These are phyloP conservation scores for Druceiella hillmani DNA, from an alignment of 2,888 invertebrate genomes.

Conservation along the genomic window DNA sequence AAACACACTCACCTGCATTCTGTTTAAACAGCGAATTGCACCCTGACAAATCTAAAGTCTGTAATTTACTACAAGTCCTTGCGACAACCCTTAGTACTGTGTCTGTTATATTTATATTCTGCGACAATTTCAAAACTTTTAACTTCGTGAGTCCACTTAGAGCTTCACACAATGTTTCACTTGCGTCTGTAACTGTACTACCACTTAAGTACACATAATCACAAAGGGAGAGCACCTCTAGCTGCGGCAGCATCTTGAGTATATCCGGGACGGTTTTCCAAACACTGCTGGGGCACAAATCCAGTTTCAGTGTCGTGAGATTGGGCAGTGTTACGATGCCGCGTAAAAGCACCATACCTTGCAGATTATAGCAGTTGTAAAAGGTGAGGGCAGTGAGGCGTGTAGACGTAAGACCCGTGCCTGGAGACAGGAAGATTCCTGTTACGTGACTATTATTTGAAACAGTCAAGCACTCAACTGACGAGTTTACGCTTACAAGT, in stretches of 20 bases:
- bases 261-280: slow-evolving; percentile 41
- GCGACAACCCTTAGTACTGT: slow-evolving; percentile 46
- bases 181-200: slow-evolving; percentile 30
- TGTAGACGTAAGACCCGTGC: slow-evolving; percentile 32
- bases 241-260: slow-evolving; percentile 33
- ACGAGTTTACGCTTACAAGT: slow-evolving; percentile 36
- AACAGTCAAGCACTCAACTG: slow-evolving; percentile 35
- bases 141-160: slow-evolving; percentile 40
- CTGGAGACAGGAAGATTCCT: slow-evolving; percentile 39
- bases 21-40: slow-evolving; percentile 32
- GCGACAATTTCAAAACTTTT: slow-evolving; percentile 39
- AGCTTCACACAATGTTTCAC: slow-evolving; percentile 31
- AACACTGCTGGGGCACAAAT: slow-evolving; percentile 36
- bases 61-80: slow-evolving; percentile 40
- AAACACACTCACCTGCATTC: background rate
- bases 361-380: slow-evolving; percentile 43
- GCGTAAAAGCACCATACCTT: slow-evolving; percentile 37
- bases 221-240: slow-evolving; percentile 39
- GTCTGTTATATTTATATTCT: slow-evolving; percentile 47
- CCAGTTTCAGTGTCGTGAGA: slow-evolving; percentile 35
- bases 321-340: slow-evolving; percentile 34
- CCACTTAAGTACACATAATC: slow-evolving; percentile 30
- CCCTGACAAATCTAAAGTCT: slow-evolving; percentile 42
- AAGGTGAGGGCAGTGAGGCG: slow-evolving; percentile 35
- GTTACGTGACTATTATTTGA: slow-evolving; percentile 43